Evolutionary conservation across 2,888 invertebrate species (phyloP).

Genomic region (Polydrusus pterygomalis): DNA sequence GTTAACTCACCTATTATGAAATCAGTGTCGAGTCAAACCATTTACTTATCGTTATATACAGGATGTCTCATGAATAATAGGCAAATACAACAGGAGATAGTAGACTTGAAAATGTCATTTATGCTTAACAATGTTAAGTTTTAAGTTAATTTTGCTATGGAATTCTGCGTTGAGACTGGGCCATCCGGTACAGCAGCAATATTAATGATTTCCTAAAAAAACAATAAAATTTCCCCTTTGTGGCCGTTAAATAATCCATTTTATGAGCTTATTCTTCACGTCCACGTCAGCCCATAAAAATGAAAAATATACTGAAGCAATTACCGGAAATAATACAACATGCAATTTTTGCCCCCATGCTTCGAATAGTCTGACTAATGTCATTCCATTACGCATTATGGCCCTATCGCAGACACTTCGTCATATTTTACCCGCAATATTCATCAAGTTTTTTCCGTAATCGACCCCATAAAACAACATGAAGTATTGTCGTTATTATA

Average conservation of each 20-base stretch:
- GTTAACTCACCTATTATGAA: no score
- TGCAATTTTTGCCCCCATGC: slow-evolving; percentile 27
- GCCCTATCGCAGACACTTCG: slow-evolving; percentile 35
- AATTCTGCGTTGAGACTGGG: no score
- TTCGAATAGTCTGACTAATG: slow-evolving; percentile 31
- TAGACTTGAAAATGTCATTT: no score
- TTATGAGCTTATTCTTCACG: background rate
- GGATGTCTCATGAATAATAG: no score
- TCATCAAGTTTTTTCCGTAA: slow-evolving; percentile 46
- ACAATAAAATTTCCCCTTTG: background rate
- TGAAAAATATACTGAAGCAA: slow-evolving; percentile 11
- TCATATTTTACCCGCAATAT: slow-evolving; percentile 46
- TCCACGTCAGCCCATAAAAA: slow-evolving; percentile 14
- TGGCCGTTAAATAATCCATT: background rate
- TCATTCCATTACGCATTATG: slow-evolving; percentile 43
- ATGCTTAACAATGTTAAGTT: no score
- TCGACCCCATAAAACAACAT: slow-evolving; percentile 40
- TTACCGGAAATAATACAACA: slow-evolving; percentile 16
- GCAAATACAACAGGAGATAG: no score
- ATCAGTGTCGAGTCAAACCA: no score
- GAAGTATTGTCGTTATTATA: slow-evolving; percentile 35
- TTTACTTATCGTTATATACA: no score
- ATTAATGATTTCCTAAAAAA: background rate
- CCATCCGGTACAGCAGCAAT: no score
- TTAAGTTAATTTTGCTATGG: no score